phyloP scores from a whole-genome alignment of 2,888 invertebrate genomes.

The Tiliacea citrago region DNA sequence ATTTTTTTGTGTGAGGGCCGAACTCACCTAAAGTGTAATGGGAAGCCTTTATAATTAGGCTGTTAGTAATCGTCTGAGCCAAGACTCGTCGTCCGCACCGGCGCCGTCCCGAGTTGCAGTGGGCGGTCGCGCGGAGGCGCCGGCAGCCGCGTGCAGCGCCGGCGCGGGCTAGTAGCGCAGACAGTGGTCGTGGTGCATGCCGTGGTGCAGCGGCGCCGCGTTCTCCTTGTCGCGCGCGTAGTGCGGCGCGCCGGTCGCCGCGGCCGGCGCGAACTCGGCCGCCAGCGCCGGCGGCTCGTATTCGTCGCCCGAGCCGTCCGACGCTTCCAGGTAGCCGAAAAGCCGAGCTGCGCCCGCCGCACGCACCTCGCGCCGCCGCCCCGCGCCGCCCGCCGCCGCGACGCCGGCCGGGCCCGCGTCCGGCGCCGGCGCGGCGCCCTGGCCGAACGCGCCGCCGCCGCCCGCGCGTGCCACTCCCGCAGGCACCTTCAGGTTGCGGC shows the following conservation, averaged over 20 bases:
- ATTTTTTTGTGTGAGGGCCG: neutral
- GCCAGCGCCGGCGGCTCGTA: slow-evolving; percentile 80
- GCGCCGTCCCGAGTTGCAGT: slow-evolving; percentile 10
- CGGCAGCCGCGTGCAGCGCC: slow-evolving; percentile 36
- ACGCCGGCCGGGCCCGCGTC: slow-evolving; percentile 33
- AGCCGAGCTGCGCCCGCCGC: slow-evolving; percentile 92
- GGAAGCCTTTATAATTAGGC: slow-evolving; percentile 25
- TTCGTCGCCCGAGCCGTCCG: slow-evolving; percentile 92
- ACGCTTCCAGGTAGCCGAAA: slow-evolving; percentile 94
- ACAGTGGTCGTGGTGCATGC: slow-evolving; percentile 86
- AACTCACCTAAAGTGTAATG: slow-evolving; percentile 16
- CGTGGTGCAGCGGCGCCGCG: slow-evolving; percentile 84
- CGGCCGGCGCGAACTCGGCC: slow-evolving; percentile 72
- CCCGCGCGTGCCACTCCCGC: slow-evolving; percentile 67
- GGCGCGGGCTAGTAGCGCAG: slow-evolving; percentile 80
- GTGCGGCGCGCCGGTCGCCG: slow-evolving; percentile 67
- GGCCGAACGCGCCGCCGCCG: slow-evolving; percentile 64
- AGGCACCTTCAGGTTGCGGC: slow-evolving; percentile 90
- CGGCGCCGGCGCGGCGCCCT: slow-evolving; percentile 42
- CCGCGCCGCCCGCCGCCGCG: slow-evolving; percentile 68
- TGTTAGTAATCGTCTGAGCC: slow-evolving; percentile 49
- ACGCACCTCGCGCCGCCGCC: slow-evolving; percentile 72
- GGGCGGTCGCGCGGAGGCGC: neutral
- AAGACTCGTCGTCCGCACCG: slow-evolving; percentile 49
- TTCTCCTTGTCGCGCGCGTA: slow-evolving; percentile 86